A percentile compares a stretch with the other conserved stretches of the same genome.
Evolutionary conservation across 2,113 vertebrate species (phyloP).

Genomic region (Halcyon senegalensis): DNA sequence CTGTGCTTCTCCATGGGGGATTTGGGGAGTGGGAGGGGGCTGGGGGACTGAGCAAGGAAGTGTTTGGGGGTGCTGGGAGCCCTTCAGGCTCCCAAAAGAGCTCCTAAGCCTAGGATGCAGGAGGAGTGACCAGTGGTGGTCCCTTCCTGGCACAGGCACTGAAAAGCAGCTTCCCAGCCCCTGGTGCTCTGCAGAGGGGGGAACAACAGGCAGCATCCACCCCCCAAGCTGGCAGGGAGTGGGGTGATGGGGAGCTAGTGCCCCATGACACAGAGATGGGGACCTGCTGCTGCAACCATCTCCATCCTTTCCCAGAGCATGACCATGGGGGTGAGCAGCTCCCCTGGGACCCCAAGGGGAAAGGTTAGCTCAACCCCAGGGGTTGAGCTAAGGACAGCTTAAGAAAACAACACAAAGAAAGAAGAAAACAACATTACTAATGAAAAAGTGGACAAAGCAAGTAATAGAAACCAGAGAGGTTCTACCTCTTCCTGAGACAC

Average conservation of each 20-base stretch:
- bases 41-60: not conserved
- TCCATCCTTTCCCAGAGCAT: not conserved
- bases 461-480: too few relatives aligned
- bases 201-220: not conserved
- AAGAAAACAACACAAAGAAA: too few relatives aligned
- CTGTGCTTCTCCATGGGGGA: fast-evolving
- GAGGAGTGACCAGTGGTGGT: not conserved
- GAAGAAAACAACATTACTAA: too few relatives aligned
- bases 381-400: too few relatives aligned
- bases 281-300: not conserved
- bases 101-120: not conserved
- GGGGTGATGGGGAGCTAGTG: not conserved
- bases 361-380: not conserved
- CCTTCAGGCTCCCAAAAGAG: not conserved
- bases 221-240: not conserved
- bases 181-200: not conserved
- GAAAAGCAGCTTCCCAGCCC: not conserved
- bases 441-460: too few relatives aligned
- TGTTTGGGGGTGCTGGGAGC: not conserved
- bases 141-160: not conserved
- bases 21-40: not conserved
- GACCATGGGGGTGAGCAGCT: not conserved
- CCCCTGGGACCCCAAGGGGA: not conserved
- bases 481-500: too few relatives aligned
- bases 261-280: not conserved